These are phyloP conservation scores for Atethmia centrago DNA, from an alignment of 2,888 invertebrate species.

Conservation along the genomic window DNA sequence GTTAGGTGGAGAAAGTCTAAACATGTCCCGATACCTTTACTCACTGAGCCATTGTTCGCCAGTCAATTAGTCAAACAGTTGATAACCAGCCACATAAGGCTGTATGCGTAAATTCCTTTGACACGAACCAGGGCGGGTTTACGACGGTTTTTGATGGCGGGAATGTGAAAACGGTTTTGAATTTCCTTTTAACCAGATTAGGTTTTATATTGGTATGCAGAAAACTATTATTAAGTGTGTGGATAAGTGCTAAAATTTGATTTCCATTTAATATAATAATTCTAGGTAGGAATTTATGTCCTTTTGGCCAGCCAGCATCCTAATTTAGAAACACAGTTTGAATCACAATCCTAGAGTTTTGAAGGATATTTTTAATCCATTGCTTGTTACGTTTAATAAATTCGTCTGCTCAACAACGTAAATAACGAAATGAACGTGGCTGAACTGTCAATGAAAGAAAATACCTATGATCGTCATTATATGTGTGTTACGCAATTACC, in stretches of 20 bases:
- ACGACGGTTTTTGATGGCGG: constrained; percentile 65
- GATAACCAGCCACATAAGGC: constrained; percentile 64
- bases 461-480: too few relatives aligned
- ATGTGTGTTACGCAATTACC: too few relatives aligned
- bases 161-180: constrained; percentile 63
- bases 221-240: not conserved
- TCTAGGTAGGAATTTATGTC: not conserved
- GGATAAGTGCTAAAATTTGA: not conserved
- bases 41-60: constrained; percentile 62
- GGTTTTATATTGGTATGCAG: constrained; percentile 6
- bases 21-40: constrained; percentile 51
- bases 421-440: too few relatives aligned
- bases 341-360: too few relatives aligned
- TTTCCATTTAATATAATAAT: not conserved
- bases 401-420: too few relatives aligned
- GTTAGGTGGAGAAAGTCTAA: constrained; percentile 61
- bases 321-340: too few relatives aligned
- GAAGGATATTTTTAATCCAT: too few relatives aligned
- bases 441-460: too few relatives aligned
- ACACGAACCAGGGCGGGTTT: constrained; percentile 68
- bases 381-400: too few relatives aligned
- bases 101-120: constrained; percentile 71
- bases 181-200: constrained; percentile 54
- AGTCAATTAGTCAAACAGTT: constrained; percentile 68
- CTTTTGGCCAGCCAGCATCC: not conserved